Evolutionary conservation across 2,888 invertebrate species (phyloP), one percentile per base, ranked within the genome.

Genomic region (Euclidia mi): DNA sequence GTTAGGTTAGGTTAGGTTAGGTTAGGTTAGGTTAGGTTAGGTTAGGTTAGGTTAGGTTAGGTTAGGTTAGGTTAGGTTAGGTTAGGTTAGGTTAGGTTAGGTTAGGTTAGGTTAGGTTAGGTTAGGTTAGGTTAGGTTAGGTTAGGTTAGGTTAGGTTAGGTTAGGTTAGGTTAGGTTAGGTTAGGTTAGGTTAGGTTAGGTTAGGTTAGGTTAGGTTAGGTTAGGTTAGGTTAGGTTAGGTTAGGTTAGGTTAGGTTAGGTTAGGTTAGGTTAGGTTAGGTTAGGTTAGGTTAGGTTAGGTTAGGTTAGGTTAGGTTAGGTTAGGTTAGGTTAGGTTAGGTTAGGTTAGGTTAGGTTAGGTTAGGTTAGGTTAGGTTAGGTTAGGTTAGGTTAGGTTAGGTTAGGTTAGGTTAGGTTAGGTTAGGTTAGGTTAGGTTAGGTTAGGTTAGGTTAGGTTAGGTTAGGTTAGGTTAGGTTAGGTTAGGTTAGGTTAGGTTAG

Each of bases 401-500:
- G 15, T 17, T 59, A 59, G 59, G 43, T 53, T 46, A 46, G 41
- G 53, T 53, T 53, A 41, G 41, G 46, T 41, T 53, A 53, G 53
- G 45, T 46, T 42, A 50, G 50, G 44, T 44, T 38, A 51, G 35
- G 29, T 37, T 37, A 46, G 46, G 40, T 46, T 46, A 46, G 47
- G 55, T 47, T 55, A 47, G 55, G 55, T 55, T 55, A 43, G 47
- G 55, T 55, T 47, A 55, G 55, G 55, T 55, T 55, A 55, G 55
- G 55, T 55, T 55, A 51, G 56, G 50, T 50, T 50, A 57, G 50
- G 56, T 51, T 51, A 51, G 56, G 56, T 51, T 51, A 52, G 51
- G 57, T 58, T 58, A 58, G 57, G 57, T 58, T 51, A 57, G 56
- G 56, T 51, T 50, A 51, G 47, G 41, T 29, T 29, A 29, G 29